Base-by-base conservation (phyloP, 2,888 invertebrate species). In the Amaurobius ferox region DNA sequence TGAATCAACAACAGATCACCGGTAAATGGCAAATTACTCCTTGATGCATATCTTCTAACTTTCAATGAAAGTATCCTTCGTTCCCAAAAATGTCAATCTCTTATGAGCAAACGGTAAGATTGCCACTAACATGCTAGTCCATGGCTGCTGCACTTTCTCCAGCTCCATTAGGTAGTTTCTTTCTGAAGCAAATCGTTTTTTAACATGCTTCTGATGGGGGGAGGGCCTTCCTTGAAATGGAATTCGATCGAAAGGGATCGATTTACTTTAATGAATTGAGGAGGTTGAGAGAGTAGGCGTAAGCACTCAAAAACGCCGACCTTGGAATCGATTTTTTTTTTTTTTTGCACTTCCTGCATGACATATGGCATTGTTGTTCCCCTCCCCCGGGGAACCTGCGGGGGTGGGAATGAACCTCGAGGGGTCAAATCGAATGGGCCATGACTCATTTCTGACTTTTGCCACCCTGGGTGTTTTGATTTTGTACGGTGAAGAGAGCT, bases 391-490 rank as follows among this genome's bases (percentile, higher is more conserved):
- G 39, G 19, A 26, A 29, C 28, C 32, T 55, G 19, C 35, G 70
- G 55, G 78, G 77, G 64, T 29, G 71, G 70, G 70, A 64, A 29
- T 26, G 71, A 30, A 55, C 35, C 30, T 68, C 23, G 26, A 55
- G 79, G 79, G 79, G 79, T 79, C 79, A 79, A 71, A 79, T 64
- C 68, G 55, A 32, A 55, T 66, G 48, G 64, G 44, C 79, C 71
- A 71, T 79, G 79, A 79, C 55, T 77, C 77, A 68, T 67, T 55
- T 68, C 28, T 67, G 68, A 68, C 71, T 71, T 78, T 70, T 78
- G 61, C 29, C 62, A 70, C 64, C 79, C 44, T 26, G 39, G 16
- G 71, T 79, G 62, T 79, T 79, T 77, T 32, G 62, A 79, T 79
- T 62, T 64, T 30, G 19, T 30, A 66, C 66, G 19, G 7, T 32